These are phyloP conservation scores for Orgyia antiqua DNA, from an alignment of 2,888 invertebrate species.

Conservation along the genomic window DNA sequence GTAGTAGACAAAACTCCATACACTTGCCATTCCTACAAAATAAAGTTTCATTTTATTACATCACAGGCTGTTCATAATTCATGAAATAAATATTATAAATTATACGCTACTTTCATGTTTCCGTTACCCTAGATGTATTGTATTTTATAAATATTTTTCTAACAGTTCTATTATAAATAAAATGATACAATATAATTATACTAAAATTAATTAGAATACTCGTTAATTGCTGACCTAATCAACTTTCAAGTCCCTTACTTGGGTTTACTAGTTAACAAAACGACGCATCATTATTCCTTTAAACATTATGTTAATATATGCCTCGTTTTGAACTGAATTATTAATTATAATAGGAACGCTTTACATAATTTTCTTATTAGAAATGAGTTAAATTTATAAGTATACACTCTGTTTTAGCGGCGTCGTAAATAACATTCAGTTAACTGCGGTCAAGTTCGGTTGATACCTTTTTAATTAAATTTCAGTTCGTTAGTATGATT, in stretches of 20 bases:
- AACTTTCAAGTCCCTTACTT: conserved; percentile 18
- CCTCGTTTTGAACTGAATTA: conserved; percentile 58
- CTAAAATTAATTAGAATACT: no score
- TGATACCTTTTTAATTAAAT: conserved; percentile 68
- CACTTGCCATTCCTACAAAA: no score
- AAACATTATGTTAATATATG: conserved; percentile 40
- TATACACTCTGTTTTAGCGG: conserved; percentile 66
- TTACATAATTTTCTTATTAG: conserved; percentile 75
- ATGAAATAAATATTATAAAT: no score
- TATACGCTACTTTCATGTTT: no score
- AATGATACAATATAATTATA: no score
- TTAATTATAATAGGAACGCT: conserved; percentile 66
- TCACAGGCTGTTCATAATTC: no score
- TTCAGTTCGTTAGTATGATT: conserved; percentile 50
- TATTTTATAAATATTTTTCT: neutral
- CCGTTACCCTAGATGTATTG: no score
- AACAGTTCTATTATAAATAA: neutral
- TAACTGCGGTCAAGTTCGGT: conserved; percentile 41
- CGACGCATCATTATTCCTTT: conserved; percentile 32
- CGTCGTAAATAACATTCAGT: conserved; percentile 58
- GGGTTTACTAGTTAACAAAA: conserved; percentile 23
- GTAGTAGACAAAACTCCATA: no score
- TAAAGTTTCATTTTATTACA: no score
- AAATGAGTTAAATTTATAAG: conserved; percentile 62
- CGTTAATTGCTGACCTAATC: conserved; percentile 27